phyloP scores from a whole-genome alignment of 2,113 vertebrate species.

The Gambusia affinis region DNA sequence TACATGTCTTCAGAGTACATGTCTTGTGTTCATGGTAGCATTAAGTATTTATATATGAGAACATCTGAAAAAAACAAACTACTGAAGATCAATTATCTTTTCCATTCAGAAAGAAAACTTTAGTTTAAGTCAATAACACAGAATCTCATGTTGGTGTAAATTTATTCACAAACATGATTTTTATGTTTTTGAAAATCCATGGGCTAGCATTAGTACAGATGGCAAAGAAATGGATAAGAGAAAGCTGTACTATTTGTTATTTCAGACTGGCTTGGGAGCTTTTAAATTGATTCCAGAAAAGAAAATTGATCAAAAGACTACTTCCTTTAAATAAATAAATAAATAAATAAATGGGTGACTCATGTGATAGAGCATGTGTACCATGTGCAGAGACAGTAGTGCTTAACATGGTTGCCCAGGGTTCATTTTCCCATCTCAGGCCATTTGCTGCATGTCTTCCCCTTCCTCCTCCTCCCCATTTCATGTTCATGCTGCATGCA shows the following conservation, averaged over 20 bases:
- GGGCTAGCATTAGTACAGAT: background rate
- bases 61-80: background rate
- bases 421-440: too few relatives aligned
- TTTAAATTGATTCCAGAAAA: too few relatives aligned
- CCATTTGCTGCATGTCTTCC: too few relatives aligned
- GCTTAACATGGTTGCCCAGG: too few relatives aligned
- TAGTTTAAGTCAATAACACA: background rate
- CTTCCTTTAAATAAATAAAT: background rate
- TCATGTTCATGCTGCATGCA: too few relatives aligned
- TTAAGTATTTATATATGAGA: background rate
- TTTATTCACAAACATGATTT: background rate
- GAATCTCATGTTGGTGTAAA: slow-evolving; percentile 8
- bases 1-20: background rate
- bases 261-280: background rate
- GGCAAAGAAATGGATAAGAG: background rate
- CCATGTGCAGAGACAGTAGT: too few relatives aligned
- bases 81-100: background rate
- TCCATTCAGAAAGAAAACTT: background rate
- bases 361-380: too few relatives aligned
- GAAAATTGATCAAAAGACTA: too few relatives aligned
- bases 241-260: background rate
- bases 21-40: background rate
- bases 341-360: too few relatives aligned
- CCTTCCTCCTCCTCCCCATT: too few relatives aligned
- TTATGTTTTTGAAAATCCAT: background rate